A percentile compares a stretch with the other conserved stretches of the same genome.
Conservation (phyloP, 2,888 invertebrate genomes). For the Polydrusus tereticollis region DNA sequence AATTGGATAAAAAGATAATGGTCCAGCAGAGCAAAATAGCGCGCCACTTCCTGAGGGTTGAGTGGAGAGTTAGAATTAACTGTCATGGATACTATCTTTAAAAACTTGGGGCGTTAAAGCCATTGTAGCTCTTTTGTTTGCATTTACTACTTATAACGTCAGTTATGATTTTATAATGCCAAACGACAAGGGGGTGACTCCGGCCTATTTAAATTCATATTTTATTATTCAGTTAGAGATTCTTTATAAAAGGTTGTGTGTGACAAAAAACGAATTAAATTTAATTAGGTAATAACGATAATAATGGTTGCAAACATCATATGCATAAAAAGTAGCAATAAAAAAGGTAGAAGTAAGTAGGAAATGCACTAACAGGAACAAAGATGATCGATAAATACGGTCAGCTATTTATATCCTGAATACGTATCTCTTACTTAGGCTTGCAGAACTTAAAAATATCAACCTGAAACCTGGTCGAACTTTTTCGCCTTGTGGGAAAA, state of each 20-base stretch:
- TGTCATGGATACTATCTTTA: constrained; percentile 65
- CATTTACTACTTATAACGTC: constrained; percentile 60
- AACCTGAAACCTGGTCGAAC: too few relatives aligned
- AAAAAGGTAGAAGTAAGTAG: too few relatives aligned
- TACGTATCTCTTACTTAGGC: too few relatives aligned
- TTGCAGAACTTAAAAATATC: too few relatives aligned
- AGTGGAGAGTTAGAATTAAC: constrained; percentile 60
- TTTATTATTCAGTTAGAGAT: constrained; percentile 60
- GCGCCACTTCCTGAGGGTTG: constrained; percentile 63
- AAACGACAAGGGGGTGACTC: constrained; percentile 51
- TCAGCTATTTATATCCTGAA: too few relatives aligned
- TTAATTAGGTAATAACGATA: not conserved
- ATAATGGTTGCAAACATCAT: too few relatives aligned
- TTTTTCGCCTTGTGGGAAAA: too few relatives aligned
- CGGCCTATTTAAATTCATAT: constrained; percentile 65
- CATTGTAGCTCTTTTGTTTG: constrained; percentile 58
- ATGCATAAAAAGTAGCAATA: too few relatives aligned
- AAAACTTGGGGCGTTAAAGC: constrained; percentile 60
- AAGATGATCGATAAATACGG: too few relatives aligned
- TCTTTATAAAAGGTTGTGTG: not conserved
- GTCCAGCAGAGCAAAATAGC: constrained; percentile 63
- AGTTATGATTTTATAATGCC: constrained; percentile 63
- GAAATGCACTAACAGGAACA: too few relatives aligned
- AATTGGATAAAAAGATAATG: constrained; percentile 65
- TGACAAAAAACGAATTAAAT: not conserved